These are phyloP conservation scores for Sparus aurata DNA, from an alignment of 2,797 vertebrate genomes.

Conservation along the genomic window DNA sequence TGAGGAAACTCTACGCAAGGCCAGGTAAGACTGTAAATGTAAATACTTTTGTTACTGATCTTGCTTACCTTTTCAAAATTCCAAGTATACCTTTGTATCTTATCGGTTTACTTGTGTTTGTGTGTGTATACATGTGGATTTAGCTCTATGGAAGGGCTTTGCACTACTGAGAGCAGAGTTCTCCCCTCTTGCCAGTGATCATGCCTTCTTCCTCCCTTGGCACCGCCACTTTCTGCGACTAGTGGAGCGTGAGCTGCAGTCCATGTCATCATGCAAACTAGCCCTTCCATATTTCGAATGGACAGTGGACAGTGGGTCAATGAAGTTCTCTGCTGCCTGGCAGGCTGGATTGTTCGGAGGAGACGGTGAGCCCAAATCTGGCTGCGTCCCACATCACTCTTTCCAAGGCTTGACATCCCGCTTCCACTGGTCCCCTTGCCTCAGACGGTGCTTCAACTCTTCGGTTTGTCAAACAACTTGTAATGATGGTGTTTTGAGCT, in stretches of 20 bases:
- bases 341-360: constrained; percentile 73
- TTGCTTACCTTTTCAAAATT: neutral
- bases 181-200: constrained; percentile 56
- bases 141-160: constrained; percentile 68
- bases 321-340: constrained; percentile 66
- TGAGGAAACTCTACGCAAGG: constrained; percentile 60
- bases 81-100: neutral
- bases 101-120: constrained; percentile 3
- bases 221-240: constrained; percentile 70
- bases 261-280: constrained; percentile 65
- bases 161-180: constrained; percentile 64
- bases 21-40: constrained; percentile 50
- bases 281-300: constrained; percentile 75
- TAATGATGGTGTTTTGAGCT: neutral
- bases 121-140: constrained; percentile 32
- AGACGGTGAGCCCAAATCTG: constrained; percentile 46
- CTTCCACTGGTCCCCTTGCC: constrained; percentile 67
- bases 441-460: constrained; percentile 66
- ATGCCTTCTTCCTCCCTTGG: constrained; percentile 71
- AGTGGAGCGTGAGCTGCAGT: constrained; percentile 70
- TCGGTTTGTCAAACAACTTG: constrained; percentile 47
- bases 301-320: constrained; percentile 70
- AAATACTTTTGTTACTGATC: neutral
- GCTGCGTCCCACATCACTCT: constrained; percentile 63
- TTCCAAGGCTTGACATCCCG: constrained; percentile 52